A percentile compares a stretch with the other conserved stretches of the same genome.
These are phyloP conservation scores for Lagopus muta DNA, from an alignment of 2,113 vertebrate genomes.

Conservation along the genomic window DNA sequence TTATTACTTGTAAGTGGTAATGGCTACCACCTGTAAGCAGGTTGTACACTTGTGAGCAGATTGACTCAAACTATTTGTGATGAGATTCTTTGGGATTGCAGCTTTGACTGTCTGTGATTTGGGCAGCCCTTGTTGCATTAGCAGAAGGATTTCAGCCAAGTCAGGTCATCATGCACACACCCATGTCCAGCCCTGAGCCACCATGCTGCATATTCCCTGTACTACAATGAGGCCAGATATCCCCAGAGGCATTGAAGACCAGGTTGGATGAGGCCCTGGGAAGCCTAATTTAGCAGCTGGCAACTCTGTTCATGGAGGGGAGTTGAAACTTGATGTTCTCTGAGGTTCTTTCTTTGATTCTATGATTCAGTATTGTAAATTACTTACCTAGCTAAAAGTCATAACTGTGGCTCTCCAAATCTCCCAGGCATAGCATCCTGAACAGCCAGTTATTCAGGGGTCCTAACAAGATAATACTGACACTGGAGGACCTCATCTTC, in stretches of 20 bases:
- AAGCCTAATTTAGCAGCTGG: too few species aligned
- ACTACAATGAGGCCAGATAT: not conserved
- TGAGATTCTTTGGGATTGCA: not conserved
- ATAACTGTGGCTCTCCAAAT: not conserved
- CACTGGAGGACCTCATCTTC: conserved; percentile 88
- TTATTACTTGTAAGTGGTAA: too few species aligned
- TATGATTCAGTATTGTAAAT: not conserved
- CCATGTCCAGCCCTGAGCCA: not conserved
- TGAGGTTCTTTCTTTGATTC: too few species aligned
- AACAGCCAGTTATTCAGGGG: conserved; percentile 89
- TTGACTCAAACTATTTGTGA: not conserved
- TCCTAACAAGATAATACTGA: conserved; percentile 87
- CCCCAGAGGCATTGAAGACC: too few species aligned
- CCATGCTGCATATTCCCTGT: not conserved
- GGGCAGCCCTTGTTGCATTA: not conserved
- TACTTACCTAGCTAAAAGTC: not conserved
- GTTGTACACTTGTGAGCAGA: not conserved
- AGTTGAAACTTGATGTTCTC: too few species aligned
- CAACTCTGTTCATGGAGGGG: too few species aligned
- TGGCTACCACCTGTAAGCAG: too few species aligned
- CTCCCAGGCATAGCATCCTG: conserved; percentile 81
- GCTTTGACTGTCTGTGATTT: not conserved
- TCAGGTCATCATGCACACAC: not conserved
- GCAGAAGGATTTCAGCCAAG: not conserved
- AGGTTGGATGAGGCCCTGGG: too few species aligned